Base-by-base conservation (phyloP, 1,140 invertebrate species). In the Zaprionus capensis region DNA sequence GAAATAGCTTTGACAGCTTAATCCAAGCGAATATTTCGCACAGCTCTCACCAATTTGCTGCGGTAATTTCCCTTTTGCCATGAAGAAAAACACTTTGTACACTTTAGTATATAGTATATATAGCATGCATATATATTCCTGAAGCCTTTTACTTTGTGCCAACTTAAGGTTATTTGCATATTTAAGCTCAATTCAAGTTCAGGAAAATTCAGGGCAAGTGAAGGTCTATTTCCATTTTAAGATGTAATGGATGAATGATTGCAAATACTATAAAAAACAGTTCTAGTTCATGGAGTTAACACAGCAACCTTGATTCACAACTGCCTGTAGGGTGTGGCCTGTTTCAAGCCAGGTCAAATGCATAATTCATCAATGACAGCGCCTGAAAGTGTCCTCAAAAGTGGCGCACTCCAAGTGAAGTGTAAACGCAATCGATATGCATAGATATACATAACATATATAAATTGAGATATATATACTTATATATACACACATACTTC, bases 1-100 rank as follows among this genome's bases (percentile, higher is more conserved):
- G 82, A 84, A 84, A 84, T 84, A 75, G 82, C 82, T 85, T 85
- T 85, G 82, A 81, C 82, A 84, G 70, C 56, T 71, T 77, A 78
- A 78, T 75, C 46, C 78, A 55, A 65, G 70, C 58, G 22, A 74
- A 74, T 65, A 69, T 71, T 68, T 83, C 59, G 28, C 62, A 17
- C 38, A 49, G 72, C 28, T 67, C 57, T 28, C 17, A 34, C 20
- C 56, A 66, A 72, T 71, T 76, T 71, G 74, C 69, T 66, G 57
- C 28, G 56, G 56, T 72, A 71, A 76, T 76, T 72, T 76, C 74
- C 73, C 73, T 64, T 59, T 76, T 5, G 12, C 20, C 34, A 64
- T 71, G 34, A 55, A 36, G 20, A 28, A 15, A 36, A 46, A 56
- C 36, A 44, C 38, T 68, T 59, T 2, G 1, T 51, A 24, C 17